phyloP scores from a whole-genome alignment of 1,140 invertebrate species.

The Babylonia areolata region DNA sequence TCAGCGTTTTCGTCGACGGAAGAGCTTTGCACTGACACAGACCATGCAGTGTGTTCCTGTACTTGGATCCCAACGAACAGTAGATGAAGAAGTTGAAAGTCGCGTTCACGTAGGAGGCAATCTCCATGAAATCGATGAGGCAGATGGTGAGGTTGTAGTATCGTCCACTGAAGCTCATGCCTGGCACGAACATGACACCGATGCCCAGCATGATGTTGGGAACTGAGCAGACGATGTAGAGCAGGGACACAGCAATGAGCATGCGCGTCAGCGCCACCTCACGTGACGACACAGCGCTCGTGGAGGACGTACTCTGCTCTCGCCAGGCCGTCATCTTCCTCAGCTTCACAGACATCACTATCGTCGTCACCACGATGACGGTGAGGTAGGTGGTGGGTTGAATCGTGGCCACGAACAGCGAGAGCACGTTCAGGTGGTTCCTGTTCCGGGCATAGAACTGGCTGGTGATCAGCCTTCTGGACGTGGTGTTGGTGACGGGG shows the following conservation, averaged over 20 bases:
- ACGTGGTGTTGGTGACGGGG: not conserved
- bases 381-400: not conserved
- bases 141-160: slow-evolving; percentile 2
- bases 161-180: not conserved
- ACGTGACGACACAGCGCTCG: not conserved
- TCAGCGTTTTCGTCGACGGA: slow-evolving; percentile 95
- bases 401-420: not conserved
- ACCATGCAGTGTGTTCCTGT: not conserved
- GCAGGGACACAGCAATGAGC: not conserved
- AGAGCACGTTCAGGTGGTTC: not conserved
- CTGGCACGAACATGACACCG: slow-evolving; percentile 2
- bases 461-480: not conserved
- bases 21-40: slow-evolving; percentile 87
- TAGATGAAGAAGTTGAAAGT: slow-evolving; percentile 30
- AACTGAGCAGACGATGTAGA: slow-evolving; percentile 8
- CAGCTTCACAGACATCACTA: not conserved
- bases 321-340: slow-evolving; percentile 11
- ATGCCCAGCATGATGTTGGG: not conserved
- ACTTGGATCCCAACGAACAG: slow-evolving; percentile 16
- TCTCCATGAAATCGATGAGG: not conserved
- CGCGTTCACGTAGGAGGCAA: slow-evolving; percentile 13
- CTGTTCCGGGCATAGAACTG: slow-evolving; percentile 9
- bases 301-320: not conserved
- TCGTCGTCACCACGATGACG: not conserved
- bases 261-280: slow-evolving; percentile 18